Evolutionary conservation across 2,797 vertebrate genomes (phyloP), one percentile per base, ranked within the genome.

Genomic region (Vireo griseus): DNA sequence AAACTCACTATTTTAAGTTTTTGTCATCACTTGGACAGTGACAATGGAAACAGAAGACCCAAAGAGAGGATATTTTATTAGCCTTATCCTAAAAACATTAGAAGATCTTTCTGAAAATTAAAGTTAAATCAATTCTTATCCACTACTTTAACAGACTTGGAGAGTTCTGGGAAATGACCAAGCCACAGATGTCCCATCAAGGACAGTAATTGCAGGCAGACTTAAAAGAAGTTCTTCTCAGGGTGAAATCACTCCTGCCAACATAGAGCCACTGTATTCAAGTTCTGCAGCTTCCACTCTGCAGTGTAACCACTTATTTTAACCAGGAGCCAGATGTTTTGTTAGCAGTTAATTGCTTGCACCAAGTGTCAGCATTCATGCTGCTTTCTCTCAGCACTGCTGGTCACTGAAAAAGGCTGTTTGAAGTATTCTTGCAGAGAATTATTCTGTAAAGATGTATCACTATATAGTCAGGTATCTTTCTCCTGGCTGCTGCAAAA

Each of bases 331-430:
- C 85, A 75, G 50, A 65, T 69, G 78, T 89, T 94, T 94, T 89
- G 85, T 76, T 50, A 58, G 81, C 89, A 92, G 91, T 63, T 95
- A 94, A 91, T 81, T 94, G 86, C 87, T 44, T 72, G 77, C 90
- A 84, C 71, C 77, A 39, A 89, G 81, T 48, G 42, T 55, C 71
- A 91, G 93, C 67, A 25, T 13, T 72, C 91, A 44, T 4, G 68
- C 94, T 95, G 94, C 57, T 91, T 85, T 66, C 78, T 78, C 91
- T 44, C 91, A 86, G 91, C 76, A 71, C 59, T 59, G 51, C 4
- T 62, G 88, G 82, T 33, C 84, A 93, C 44, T 5, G 25, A 45
- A 88, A 90, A 94, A 35, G 45, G 51, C 65, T 69, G 22, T 82
- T 45, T 95, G 91, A 95, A 94, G 71, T 78, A 18, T 58, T 75